phyloP scores from a whole-genome alignment of 2,888 invertebrate genomes.

The Microplitis deprimator region DNA sequence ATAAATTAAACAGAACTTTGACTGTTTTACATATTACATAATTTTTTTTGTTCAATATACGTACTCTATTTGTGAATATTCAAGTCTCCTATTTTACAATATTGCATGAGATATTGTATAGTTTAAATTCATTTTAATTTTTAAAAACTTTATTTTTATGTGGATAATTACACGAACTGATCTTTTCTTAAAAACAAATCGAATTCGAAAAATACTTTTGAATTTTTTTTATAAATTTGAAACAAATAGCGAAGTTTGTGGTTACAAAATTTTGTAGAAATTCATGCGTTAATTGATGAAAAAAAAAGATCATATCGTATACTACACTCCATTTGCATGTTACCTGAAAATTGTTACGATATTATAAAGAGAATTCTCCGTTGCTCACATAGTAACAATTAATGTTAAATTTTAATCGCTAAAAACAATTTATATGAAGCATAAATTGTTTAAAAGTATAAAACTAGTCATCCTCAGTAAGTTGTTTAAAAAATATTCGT shows the following conservation, averaged over 20 bases:
- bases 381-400: not conserved
- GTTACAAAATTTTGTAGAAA: not conserved
- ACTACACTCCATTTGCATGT: slow-evolving; percentile 34
- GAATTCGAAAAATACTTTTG: not conserved
- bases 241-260: not conserved
- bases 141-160: not conserved
- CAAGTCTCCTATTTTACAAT: not conserved
- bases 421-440: not conserved
- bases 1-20: no score
- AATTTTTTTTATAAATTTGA: no score
- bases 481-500: no score
- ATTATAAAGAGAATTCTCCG: slow-evolving; percentile 32
- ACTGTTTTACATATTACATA: not conserved
- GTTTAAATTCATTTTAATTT: not conserved
- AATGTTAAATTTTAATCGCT: not conserved
- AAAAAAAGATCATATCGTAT: not conserved
- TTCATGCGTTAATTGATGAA: not conserved
- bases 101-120: not conserved
- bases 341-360: slow-evolving; percentile 13
- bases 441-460: no score
- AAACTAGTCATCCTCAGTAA: no score
- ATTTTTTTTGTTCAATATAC: not conserved
- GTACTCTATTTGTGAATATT: not conserved
- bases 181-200: not conserved
- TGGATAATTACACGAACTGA: not conserved